A percentile compares a stretch with the other conserved stretches of the same genome.
These are phyloP conservation scores for Diadromus collaris DNA, from an alignment of 2,888 invertebrate genomes.

Conservation along the genomic window DNA sequence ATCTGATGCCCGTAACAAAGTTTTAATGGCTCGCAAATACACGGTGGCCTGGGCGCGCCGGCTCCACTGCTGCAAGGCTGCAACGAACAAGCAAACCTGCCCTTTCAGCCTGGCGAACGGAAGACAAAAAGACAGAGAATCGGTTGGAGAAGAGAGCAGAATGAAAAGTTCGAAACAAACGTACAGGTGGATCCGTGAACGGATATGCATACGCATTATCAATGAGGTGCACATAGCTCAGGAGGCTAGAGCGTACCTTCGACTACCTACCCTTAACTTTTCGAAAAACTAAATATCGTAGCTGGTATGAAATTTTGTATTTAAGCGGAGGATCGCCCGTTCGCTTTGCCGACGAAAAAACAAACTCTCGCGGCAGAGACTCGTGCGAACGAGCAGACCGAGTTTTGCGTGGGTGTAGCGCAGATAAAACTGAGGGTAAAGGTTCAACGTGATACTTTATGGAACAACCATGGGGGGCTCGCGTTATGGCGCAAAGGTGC, in stretches of 20 bases:
- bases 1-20: conserved; percentile 63
- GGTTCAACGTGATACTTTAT: background rate
- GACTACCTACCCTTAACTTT: background rate
- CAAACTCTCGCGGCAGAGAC: conserved; percentile 12
- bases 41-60: conserved; percentile 43
- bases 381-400: conserved; percentile 2
- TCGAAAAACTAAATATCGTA: background rate
- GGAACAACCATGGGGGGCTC: background rate
- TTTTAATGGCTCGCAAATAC: conserved; percentile 70
- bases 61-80: conserved; percentile 31
- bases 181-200: conserved; percentile 13
- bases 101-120: conserved; percentile 42
- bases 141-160: conserved; percentile 6
- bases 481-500: conserved; percentile 27
- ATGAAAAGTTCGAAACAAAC: conserved; percentile 10
- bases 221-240: background rate
- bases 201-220: background rate
- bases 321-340: background rate
- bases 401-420: background rate
- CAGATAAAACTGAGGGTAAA: background rate
- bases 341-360: background rate
- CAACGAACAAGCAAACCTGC: conserved; percentile 62
- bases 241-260: background rate
- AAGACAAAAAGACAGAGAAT: conserved; percentile 24
- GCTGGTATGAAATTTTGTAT: background rate